A percentile compares a stretch with the other conserved stretches of the same genome.
phyloP scores from a whole-genome alignment of 2,113 vertebrate genomes.

The Cyanocitta stelleri region DNA sequence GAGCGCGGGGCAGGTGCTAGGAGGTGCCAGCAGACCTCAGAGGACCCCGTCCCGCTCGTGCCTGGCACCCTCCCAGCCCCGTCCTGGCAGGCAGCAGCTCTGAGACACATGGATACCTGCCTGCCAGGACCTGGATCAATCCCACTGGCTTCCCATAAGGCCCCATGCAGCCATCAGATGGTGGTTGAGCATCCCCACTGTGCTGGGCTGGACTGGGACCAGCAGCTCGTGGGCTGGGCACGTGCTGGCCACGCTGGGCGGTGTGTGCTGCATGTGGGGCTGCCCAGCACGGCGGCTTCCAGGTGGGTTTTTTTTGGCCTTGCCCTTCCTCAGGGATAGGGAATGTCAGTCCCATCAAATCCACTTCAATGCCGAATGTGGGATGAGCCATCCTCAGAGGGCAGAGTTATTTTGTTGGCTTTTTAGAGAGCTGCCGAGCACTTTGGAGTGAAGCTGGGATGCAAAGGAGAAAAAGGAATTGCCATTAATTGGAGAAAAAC shows the following conservation, averaged over 20 bases:
- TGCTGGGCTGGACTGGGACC: not conserved
- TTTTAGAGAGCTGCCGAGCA: not conserved
- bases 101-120: not conserved
- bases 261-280: not conserved
- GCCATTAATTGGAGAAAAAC: not conserved
- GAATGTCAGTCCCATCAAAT: not conserved
- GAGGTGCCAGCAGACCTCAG: conserved; percentile 1
- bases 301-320: not conserved
- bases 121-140: not conserved
- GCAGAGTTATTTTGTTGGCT: not conserved
- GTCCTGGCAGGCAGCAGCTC: not conserved
- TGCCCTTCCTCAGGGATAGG: not conserved
- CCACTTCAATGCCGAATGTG: not conserved
- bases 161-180: not conserved
- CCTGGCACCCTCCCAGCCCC: not conserved
- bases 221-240: not conserved
- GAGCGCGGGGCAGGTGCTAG: not conserved
- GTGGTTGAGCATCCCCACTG: not conserved
- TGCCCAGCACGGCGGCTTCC: not conserved
- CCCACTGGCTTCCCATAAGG: not conserved
- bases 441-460: not conserved
- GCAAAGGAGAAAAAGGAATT: not conserved
- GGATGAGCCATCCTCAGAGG: not conserved
- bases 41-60: not conserved
- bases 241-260: not conserved